Percentiles rank a stretch among this genome's conserved stretches.
Evolutionary conservation across 2,888 invertebrate genomes (phyloP).

Genomic region (Exephanes ischioxanthus): DNA sequence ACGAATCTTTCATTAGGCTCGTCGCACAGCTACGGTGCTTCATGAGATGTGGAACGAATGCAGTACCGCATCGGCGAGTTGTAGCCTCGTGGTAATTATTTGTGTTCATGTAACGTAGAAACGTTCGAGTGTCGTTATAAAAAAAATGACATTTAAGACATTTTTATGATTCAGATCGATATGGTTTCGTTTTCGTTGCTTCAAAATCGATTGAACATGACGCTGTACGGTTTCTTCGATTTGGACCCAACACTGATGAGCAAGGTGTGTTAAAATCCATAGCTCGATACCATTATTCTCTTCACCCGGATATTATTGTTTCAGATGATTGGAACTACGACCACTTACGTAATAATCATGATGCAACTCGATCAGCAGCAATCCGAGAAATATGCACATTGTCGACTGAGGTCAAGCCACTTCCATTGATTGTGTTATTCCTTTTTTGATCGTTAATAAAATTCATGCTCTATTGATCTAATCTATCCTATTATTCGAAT

Average conservation of each 20-base stretch:
- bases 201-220: slow-evolving; percentile 25
- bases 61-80: not conserved
- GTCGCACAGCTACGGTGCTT: slow-evolving; percentile 37
- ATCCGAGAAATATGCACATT: slow-evolving; percentile 1
- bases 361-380: slow-evolving; percentile 33
- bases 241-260: slow-evolving; percentile 34
- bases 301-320: not conserved
- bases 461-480: not conserved
- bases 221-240: slow-evolving; percentile 40
- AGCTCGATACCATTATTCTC: not conserved
- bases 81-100: slow-evolving; percentile 13
- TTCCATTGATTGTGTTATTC: slow-evolving; percentile 17
- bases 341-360: slow-evolving; percentile 35
- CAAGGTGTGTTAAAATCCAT: slow-evolving; percentile 34
- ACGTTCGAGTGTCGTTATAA: not conserved
- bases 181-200: slow-evolving; percentile 46
- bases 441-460: not conserved
- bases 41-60: slow-evolving; percentile 52
- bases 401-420: slow-evolving; percentile 19
- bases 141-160: slow-evolving; percentile 1
- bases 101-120: not conserved
- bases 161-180: slow-evolving; percentile 24
- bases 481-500: slow-evolving; percentile 9
- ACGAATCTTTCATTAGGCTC: slow-evolving; percentile 39
- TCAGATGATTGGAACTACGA: slow-evolving; percentile 28